phyloP scores from a whole-genome alignment of 1,140 invertebrate species.

The Wiebesia pumilae region DNA sequence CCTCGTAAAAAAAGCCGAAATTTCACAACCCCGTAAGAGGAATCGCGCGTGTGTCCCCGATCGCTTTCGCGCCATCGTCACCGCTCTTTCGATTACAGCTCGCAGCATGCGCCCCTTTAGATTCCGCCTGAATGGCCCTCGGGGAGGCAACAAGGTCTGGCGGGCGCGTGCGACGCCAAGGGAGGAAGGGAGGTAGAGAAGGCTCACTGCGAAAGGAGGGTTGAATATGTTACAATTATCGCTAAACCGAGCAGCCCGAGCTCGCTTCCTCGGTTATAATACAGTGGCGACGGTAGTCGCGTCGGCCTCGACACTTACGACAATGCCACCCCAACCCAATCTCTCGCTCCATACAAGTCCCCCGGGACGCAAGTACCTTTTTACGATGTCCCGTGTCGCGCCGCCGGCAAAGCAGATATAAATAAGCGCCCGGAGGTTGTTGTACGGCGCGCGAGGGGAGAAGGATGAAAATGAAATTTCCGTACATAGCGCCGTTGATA shows the following conservation, averaged over 20 bases:
- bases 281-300: slow-evolving; percentile 52
- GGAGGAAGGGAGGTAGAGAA: background rate
- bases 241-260: slow-evolving; percentile 67
- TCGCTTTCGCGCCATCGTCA: slow-evolving; percentile 47
- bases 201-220: slow-evolving; percentile 46
- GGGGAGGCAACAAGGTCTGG: slow-evolving; percentile 55
- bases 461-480: slow-evolving; percentile 54
- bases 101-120: slow-evolving; percentile 56
- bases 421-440: slow-evolving; percentile 33
- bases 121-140: slow-evolving; percentile 60
- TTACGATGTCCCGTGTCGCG: slow-evolving; percentile 51
- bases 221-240: slow-evolving; percentile 74
- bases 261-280: slow-evolving; percentile 54
- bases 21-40: background rate
- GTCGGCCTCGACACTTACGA: slow-evolving; percentile 65
- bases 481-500: slow-evolving; percentile 37
- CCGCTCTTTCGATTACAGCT: background rate
- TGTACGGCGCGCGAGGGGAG: slow-evolving; percentile 2
- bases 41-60: background rate
- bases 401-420: slow-evolving; percentile 42
- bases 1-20: too few relatives aligned
- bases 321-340: slow-evolving; percentile 58
- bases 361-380: slow-evolving; percentile 50
- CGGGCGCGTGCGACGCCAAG: background rate
- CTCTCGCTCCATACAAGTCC: slow-evolving; percentile 6